A percentile compares a stretch with the other conserved stretches of the same genome.
phyloP scores from a whole-genome alignment of 2,113 vertebrate genomes.

The Eudyptes chrysolophus region DNA sequence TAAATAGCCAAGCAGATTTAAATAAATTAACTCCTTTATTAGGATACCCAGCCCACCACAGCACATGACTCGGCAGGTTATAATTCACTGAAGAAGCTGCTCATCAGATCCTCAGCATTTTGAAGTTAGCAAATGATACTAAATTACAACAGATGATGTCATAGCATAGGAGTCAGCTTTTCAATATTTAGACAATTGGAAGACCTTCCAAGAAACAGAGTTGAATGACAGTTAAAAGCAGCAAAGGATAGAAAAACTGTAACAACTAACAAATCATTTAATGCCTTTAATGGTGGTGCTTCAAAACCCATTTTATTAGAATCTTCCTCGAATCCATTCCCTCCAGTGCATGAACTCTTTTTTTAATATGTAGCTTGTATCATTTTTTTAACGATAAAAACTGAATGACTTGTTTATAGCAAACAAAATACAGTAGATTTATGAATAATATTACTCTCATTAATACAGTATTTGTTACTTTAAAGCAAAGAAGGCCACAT shows the following conservation, averaged over 20 bases:
- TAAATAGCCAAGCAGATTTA: not conserved
- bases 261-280: not conserved
- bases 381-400: not conserved
- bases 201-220: not conserved
- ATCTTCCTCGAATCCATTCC: not conserved
- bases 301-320: not conserved
- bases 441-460: not conserved
- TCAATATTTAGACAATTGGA: not conserved
- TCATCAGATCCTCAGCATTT: not conserved
- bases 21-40: not conserved
- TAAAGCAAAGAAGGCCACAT: not conserved
- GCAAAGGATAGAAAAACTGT: not conserved
- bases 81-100: not conserved
- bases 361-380: not conserved
- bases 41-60: not conserved
- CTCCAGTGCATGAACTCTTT: not conserved
- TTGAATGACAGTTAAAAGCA: not conserved
- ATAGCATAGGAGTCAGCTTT: not conserved
- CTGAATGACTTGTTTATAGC: not conserved
- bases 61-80: not conserved
- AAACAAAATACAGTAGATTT: not conserved
- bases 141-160: not conserved
- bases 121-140: not conserved
- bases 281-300: not conserved
- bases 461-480: not conserved